Percentiles rank a stretch among this genome's conserved stretches.
Evolutionary conservation across 2,888 invertebrate genomes (phyloP).

Genomic region (Apotomis turbidana): DNA sequence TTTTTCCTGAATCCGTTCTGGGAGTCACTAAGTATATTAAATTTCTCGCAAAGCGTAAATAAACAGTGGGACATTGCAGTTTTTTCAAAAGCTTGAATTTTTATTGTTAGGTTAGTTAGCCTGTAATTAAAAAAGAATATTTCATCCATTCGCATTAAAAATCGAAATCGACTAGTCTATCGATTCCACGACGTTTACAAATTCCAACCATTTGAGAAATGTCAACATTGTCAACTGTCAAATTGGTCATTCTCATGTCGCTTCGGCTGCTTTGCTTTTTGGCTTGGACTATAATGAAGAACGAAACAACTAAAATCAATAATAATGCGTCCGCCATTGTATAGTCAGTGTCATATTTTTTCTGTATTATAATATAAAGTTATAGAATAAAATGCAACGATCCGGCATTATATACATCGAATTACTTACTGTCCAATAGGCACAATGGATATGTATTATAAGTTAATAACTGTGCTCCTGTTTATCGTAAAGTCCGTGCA

Average conservation of each 20-base stretch:
- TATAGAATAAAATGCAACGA: slow-evolving; percentile 69
- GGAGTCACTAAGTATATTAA: no score
- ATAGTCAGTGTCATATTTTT: slow-evolving; percentile 61
- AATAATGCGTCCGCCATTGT: slow-evolving; percentile 78
- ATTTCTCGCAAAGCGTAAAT: no score
- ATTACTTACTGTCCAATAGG: slow-evolving; percentile 59
- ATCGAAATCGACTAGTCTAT: background rate
- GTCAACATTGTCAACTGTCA: slow-evolving; percentile 40
- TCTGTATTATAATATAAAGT: slow-evolving; percentile 37
- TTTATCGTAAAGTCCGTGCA: slow-evolving; percentile 71
- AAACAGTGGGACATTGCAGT: no score
- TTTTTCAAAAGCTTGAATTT: no score
- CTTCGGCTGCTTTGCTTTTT: slow-evolving; percentile 30
- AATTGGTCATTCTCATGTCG: slow-evolving; percentile 28
- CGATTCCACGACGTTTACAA: background rate
- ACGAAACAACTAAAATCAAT: slow-evolving; percentile 71
- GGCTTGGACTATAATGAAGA: slow-evolving; percentile 36
- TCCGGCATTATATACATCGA: slow-evolving; percentile 61
- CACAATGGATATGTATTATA: slow-evolving; percentile 68
- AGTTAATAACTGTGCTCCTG: slow-evolving; percentile 69
- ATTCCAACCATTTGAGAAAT: slow-evolving; percentile 11
- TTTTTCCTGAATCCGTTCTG: no score
- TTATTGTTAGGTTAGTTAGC: no score
- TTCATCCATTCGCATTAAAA: background rate
- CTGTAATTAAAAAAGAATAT: no score